Base-by-base conservation (phyloP, 35 echinoderm and acorn worm genomes). In the Ophioderma brevispina region DNA sequence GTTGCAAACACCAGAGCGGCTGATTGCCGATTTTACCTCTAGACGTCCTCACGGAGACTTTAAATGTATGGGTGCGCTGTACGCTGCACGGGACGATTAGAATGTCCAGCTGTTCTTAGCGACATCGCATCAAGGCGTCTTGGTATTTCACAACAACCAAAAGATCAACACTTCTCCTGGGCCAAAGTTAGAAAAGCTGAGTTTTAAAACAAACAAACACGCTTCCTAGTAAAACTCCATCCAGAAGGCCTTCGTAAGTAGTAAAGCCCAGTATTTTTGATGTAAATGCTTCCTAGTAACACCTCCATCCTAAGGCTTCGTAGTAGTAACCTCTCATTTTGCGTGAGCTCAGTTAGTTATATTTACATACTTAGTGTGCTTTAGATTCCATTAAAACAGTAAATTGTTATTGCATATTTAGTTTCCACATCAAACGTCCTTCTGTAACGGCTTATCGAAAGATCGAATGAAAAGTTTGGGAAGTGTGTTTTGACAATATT, bases 101-200 rank as follows among this genome's bases (percentile, higher is more conserved):
- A 94, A 94, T 49, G 85, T 98, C 59, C 96, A 94, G 86, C 84
- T 98, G 40, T 85, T 88, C 38, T 93, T 98, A 64, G 96, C 96
- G 8, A n/a, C 87, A 91, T 5, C 89, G 89, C 1, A 90, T 92
- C 75, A 89, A 92, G 88, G 96, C 92, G 93, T 95, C 37, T 78
- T 95, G 77, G 93, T 98, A 49, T 98, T 98, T 80, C 93, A 95
- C 70, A 98, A 93, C 91, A 94, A 94, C 87, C 91, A 83, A 32
- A 95, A 91, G 78, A 98, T 98, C 87, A 98, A 98, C 91, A 98
- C 96, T 36, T 98, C 95, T 77, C 95, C 96, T 18, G 95, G 96
- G 96, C 93, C 96, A 82, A 98, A 98, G 88, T 88, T 98, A 75
- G 84, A 93, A 31, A 98, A 98, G 79, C 90, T 98, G 8, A 98